Conservation (phyloP, 2,888 invertebrate genomes). For the Pheosia tremula region DNA sequence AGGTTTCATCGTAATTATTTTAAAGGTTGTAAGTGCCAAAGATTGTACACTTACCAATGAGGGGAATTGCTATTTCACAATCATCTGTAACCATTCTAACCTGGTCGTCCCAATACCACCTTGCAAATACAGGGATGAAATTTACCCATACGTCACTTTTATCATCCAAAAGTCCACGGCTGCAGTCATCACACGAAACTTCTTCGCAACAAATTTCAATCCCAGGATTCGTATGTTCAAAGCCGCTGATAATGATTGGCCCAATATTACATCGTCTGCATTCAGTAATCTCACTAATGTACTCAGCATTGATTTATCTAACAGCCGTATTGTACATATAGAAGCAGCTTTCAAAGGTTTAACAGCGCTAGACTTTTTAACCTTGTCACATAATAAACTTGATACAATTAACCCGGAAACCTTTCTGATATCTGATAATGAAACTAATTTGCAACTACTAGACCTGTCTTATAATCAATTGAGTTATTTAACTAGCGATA, state of each 20-base stretch:
- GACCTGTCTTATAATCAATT: slow-evolving; percentile 32
- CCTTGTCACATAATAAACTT: slow-evolving; percentile 29
- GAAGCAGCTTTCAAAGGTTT: slow-evolving; percentile 25
- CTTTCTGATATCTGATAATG: slow-evolving; percentile 18
- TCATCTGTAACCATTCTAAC: slow-evolving; percentile 17
- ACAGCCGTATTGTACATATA: slow-evolving; percentile 19
- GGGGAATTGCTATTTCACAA: slow-evolving; percentile 22
- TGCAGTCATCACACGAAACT: slow-evolving; percentile 10
- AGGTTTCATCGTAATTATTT: not conserved
- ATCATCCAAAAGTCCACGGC: slow-evolving; percentile 19
- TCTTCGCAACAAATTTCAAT: slow-evolving; percentile 15
- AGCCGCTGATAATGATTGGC: slow-evolving; percentile 24
- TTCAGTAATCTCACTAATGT: slow-evolving; percentile 32
- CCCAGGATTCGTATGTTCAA: slow-evolving; percentile 18
- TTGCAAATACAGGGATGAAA: slow-evolving; percentile 6
- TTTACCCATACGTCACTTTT: slow-evolving; percentile 21
- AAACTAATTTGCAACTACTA: slow-evolving; percentile 20
- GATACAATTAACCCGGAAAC: slow-evolving; percentile 16
- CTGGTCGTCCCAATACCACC: slow-evolving; percentile 5
- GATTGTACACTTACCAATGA: slow-evolving; percentile 17
- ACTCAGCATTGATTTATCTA: slow-evolving; percentile 28
- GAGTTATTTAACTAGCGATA: slow-evolving; percentile 14
- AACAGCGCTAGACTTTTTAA: slow-evolving; percentile 23
- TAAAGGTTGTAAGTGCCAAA: not conserved
- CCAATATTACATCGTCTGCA: slow-evolving; percentile 12